Evolutionary conservation across 2,113 vertebrate species (phyloP), one percentile per base, ranked within the genome.

Genomic region (Aegotheles bennettii): DNA sequence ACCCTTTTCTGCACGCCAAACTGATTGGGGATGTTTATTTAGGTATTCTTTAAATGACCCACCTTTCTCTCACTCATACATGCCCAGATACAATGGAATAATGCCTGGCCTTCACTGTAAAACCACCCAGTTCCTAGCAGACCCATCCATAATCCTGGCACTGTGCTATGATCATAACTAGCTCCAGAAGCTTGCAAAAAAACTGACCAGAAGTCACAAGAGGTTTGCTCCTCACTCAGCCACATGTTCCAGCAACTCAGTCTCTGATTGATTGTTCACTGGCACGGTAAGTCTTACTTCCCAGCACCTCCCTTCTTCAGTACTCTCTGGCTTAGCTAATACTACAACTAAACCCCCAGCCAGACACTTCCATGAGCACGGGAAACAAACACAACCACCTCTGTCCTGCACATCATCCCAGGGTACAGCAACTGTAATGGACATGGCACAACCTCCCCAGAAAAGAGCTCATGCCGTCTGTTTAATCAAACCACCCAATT

Each of bases 221-320:
- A 26, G 25, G 31, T 60, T 51, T 79, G 42, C 11, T 43, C 56
- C 54, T 81, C 76, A 43, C 42, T 43, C 36, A 17, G 23, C 26
- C 16, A 4, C 24, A 23, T 2, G 13, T 40, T 64, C 38, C 59
- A 71, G 25, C n/a, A n/a, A n/a, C 71, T 47, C 38, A n/a, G 31
- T 45, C n/a, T 17, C 63, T 26, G 56, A n/a, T n/a, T 4, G n/a
- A 60, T 11, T 4, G 0, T 7, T 75, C n/a, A 40, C 73, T 45
- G 57, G 36, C 40, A 61, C 15, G 36, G 53, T 33, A 61, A 42
- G 35, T 42, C 38, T 29, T 33, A 16, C 28, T 17, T 33, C 31
- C 35, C 53, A 86, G 53, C 13, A 48, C 47, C 35, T 61, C 61
- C 13, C 16, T 21, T 65, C 56, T 84, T 45, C 29, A 35, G 23